Conservation (phyloP, 2,113 vertebrate genomes). For the Peromyscus californicus region DNA sequence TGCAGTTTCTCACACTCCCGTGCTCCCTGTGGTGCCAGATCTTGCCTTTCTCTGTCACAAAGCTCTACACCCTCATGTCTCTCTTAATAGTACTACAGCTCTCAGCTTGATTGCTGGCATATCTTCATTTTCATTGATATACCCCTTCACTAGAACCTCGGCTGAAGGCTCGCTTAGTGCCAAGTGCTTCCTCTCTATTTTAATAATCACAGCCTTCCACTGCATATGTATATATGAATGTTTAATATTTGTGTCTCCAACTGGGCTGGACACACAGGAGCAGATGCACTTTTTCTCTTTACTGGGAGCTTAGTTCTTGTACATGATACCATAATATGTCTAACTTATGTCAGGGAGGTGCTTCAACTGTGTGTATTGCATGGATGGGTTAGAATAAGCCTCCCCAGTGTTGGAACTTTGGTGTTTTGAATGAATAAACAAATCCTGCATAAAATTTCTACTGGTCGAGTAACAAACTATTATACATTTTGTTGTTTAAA, state of each 20-base stretch:
- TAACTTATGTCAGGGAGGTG: neutral
- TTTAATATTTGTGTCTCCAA: neutral
- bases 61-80: neutral
- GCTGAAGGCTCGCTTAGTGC: neutral
- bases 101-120: neutral
- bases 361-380: neutral
- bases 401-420: neutral
- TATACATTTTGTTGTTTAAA: neutral
- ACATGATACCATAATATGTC: neutral
- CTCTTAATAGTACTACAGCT: too few relatives aligned
- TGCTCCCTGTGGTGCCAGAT: neutral
- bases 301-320: neutral
- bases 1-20: rapidly evolving
- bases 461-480: neutral
- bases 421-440: neutral
- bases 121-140: neutral
- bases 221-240: neutral
- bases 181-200: neutral
- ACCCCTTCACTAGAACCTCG: neutral
- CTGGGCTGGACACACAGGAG: neutral
- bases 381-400: neutral
- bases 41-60: neutral
- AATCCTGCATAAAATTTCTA: neutral
- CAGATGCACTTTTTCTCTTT: neutral
- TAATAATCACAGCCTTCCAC: neutral